Base-by-base conservation (phyloP, 2,888 invertebrate genomes). In the Hyalella azteca region DNA sequence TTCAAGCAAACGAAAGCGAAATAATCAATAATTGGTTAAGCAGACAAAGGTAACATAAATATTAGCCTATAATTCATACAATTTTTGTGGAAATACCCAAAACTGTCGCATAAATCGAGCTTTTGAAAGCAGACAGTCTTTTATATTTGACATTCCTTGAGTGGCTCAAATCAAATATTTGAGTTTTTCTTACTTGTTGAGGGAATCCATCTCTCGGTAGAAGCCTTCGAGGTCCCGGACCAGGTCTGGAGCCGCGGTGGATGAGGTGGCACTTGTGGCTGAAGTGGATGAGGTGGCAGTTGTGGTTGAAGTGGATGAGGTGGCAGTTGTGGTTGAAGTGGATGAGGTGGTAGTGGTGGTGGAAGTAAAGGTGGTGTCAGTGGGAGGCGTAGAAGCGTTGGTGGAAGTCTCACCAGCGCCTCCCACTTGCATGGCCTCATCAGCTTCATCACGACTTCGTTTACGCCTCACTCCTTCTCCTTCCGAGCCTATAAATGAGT, bases 181-280 rank as follows among this genome's bases (percentile, higher is more conserved):
- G n/a, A n/a, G n/a, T n/a, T n/a, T n/a, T n/a, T n/a, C 83, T 77
- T 66, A 81, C 81, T 78, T 80, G 77, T 79, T 81, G 15, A 84
- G 78, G 4, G 82, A 81, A 78, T 84, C 84, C 81, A 84, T 82
- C 73, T 84, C 84, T 22, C 79, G 78, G 77, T 82, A 84, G 48
- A 84, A 73, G 2, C 77, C 79, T 22, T 84, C 84, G 73, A 84
- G 80, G 5, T 84, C 84, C n/a, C 81, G 77, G n/a, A 76, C 48
- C 13, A 79, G 78, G 22, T 82, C 77, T n/a, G n/a, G n/a, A n/a
- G n/a, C n/a, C n/a, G n/a, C n/a, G n/a, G n/a, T n/a, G n/a, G n/a
- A n/a, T n/a, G n/a, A n/a, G n/a, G n/a, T n/a, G n/a, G n/a, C n/a
- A n/a, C n/a, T n/a, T n/a, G n/a, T n/a, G n/a, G n/a, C n/a, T n/a